Evolutionary conservation across 2,888 invertebrate species (phyloP), one percentile per base, ranked within the genome.

Genomic region (Atethmia centrago): DNA sequence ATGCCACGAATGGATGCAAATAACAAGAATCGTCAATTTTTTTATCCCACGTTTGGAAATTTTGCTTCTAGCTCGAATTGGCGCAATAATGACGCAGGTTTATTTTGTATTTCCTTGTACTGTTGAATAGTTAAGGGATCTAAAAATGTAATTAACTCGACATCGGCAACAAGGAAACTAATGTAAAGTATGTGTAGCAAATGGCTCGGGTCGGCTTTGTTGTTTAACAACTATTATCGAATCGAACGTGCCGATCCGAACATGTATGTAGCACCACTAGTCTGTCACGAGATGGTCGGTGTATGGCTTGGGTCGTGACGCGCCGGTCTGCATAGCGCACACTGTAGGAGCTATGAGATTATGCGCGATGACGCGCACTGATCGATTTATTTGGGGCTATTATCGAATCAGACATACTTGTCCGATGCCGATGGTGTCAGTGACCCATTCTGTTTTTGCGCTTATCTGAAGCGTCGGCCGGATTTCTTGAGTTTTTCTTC

Each of bases 391-490:
- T 71, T 51, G 65, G 25, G 16, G 45, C 64, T 65, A 49, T 65
- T 71, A 77, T 58, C 65, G 40, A 53, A 82, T 77, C 63, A 31
- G 77, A 40, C 82, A 31, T n/a, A 28, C n/a, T 55, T 16, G 2
- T 16, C 31, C 49, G 31, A 12, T 42, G 62, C 31, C 49, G 31
- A 12, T 42, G 62, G 49, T 58, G 66, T 19, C 51, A 42, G 40
- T 70, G 77, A 78, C 25, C 71, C 58, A 59, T 16, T 51, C 55
- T 28, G 42, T 67, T 72, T 67, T 72, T 55, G 66, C 45, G 31
- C 58, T 53, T 47, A 47, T 55, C 16, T 51, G 49, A 28, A 28
- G n/a, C 45, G 51, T 53, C 42, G 49, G 16, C 16, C 36, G 25
- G 45, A 58, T 53, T 47, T 21, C 5, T 9, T 63, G 12, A 74